A percentile compares a stretch with the other conserved stretches of the same genome.
phyloP scores from a whole-genome alignment of 2,888 invertebrate genomes.

The Eupeodes latifasciatus region DNA sequence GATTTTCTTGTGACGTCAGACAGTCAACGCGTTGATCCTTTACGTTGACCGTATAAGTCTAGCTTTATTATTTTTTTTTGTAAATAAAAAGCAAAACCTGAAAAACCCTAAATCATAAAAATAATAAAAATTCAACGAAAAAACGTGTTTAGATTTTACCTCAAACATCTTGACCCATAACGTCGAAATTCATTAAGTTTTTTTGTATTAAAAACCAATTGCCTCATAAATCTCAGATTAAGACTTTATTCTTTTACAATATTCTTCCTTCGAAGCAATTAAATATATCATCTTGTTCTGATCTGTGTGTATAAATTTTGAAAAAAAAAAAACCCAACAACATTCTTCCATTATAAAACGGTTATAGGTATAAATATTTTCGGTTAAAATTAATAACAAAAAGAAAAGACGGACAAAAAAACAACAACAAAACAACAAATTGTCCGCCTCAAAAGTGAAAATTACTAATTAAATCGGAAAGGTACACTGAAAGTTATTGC shows the following conservation, averaged over 20 bases:
- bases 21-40: no score
- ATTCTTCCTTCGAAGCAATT: not conserved
- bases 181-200: not conserved
- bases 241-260: not conserved
- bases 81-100: no score
- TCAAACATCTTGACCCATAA: not conserved
- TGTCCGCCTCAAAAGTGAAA: constrained; percentile 18
- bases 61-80: no score
- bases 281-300: constrained; percentile 21
- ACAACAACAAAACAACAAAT: not conserved
- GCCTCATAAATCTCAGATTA: not conserved
- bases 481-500: constrained; percentile 33
- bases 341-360: not conserved
- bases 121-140: not conserved
- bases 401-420: not conserved
- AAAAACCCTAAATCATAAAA: not conserved
- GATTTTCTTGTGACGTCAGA: no score
- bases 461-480: constrained; percentile 58
- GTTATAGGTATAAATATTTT: constrained; percentile 17
- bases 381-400: constrained; percentile 1
- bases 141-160: not conserved
- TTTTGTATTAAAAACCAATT: not conserved
- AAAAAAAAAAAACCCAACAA: not conserved
- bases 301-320: constrained; percentile 4
- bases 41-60: no score